Conservation (phyloP, 1,140 invertebrate genomes). For the Glossosoma conforme region DNA sequence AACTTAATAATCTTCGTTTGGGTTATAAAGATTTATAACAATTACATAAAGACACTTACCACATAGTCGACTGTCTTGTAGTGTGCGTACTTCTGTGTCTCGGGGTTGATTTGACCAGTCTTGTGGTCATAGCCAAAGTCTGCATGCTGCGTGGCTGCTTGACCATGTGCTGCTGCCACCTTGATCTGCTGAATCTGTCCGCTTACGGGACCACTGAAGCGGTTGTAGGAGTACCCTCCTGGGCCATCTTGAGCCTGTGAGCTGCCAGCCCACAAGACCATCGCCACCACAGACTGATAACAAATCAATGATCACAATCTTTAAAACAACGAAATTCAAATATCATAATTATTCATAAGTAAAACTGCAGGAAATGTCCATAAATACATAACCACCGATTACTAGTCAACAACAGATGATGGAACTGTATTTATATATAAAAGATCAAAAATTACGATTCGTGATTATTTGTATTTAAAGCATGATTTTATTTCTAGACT, state of each 20-base stretch:
- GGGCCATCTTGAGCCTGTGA: constrained; percentile 34
- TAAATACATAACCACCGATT: too few species aligned
- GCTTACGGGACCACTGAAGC: constrained; percentile 61
- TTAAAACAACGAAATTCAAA: background rate
- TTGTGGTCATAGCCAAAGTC: constrained; percentile 50
- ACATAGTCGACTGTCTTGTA: constrained; percentile 56
- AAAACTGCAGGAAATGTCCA: too few species aligned
- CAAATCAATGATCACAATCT: background rate
- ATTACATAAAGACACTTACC: constrained; percentile 36
- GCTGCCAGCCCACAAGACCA: constrained; percentile 5
- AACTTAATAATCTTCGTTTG: background rate
- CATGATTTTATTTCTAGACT: too few species aligned
- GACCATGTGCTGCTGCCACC: constrained; percentile 43
- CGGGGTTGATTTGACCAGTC: constrained; percentile 44
- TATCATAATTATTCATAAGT: background rate
- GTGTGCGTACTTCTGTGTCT: constrained; percentile 47
- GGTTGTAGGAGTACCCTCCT: constrained; percentile 58
- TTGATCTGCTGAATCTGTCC: constrained; percentile 51
- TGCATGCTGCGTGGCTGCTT: constrained; percentile 49
- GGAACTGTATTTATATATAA: too few species aligned
- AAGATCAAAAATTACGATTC: too few species aligned
- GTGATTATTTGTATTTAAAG: too few species aligned
- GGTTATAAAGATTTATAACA: constrained; percentile 4
- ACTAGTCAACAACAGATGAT: too few species aligned
- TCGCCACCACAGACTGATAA: constrained; percentile 10